phyloP scores from a whole-genome alignment of 2,888 invertebrate genomes.

The Seira sanloemensis region DNA sequence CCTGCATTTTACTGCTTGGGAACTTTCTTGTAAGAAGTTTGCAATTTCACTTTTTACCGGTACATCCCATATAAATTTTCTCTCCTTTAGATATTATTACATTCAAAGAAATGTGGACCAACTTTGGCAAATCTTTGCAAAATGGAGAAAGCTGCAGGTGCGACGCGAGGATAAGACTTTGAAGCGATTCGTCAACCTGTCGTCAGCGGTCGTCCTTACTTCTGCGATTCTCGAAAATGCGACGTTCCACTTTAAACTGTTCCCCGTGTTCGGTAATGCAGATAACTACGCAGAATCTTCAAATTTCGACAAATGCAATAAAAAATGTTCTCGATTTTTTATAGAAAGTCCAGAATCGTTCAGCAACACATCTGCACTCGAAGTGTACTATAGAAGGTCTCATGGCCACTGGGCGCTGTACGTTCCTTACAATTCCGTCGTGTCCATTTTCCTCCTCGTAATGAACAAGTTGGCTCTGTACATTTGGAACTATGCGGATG shows the following conservation, averaged over 20 bases:
- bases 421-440: conserved; percentile 35
- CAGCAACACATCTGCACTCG: conserved; percentile 36
- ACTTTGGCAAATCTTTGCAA: conserved; percentile 15
- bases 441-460: conserved; percentile 35
- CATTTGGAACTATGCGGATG: conserved; percentile 56
- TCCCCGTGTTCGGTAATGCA: conserved; percentile 41
- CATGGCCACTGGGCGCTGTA: conserved; percentile 39
- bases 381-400: conserved; percentile 51
- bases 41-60: background rate
- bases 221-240: conserved; percentile 58
- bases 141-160: conserved; percentile 20
- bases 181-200: conserved; percentile 9
- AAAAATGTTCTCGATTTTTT: background rate
- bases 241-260: conserved; percentile 51
- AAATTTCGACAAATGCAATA: too few species aligned
- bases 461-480: conserved; percentile 58
- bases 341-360: background rate
- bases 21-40: conserved; percentile 16
- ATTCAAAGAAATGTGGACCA: background rate
- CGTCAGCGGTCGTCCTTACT: background rate
- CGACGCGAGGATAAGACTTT: background rate
- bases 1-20: conserved; percentile 33
- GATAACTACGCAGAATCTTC: background rate
- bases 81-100: conserved; percentile 6
- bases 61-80: background rate